Base-by-base conservation (phyloP, 2,797 vertebrate genomes). In the Mionectes olivaceus region DNA sequence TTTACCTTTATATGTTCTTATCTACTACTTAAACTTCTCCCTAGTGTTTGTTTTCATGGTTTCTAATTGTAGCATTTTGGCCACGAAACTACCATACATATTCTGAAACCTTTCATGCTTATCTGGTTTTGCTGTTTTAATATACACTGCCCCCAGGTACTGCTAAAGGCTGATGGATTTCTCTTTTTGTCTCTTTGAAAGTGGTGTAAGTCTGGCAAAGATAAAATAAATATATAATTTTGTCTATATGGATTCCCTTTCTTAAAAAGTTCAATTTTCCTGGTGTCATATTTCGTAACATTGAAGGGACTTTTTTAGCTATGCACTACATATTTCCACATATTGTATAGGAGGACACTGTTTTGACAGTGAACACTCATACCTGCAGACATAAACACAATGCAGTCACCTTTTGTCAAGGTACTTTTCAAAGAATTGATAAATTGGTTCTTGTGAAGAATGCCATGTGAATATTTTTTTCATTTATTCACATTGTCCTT, bases 61-160 rank as follows among this genome's bases (percentile, higher is more conserved):
- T 7, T 44, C 13, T 52, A 56, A 37, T 49, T 77, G 11, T n/a
- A 32, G 7, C 39, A 43, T 67, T 74, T 86, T 92, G 70, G 10
- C 13, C 47, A 35, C 9, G 50, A 39, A 76, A 63, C 24, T 44
- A 28, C 24, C 2, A 1, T 28, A 14, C 30, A 30, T 18, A 41
- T 17, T 3, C 10, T 67, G n/a, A 83, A 60, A 80, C 19, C 10
- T 44, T 64, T 33, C 28, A 16, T 64, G 10, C 2, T 50, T 19
- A 7, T n/a, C 5, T 15, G 2, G 2, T 69, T 84, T 65, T 81
- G 12, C 10, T 65, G 7, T 9, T 90, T 83, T 55, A 44, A 50
- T 39, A 15, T 30, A 22, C 18, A 9, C 14, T 59, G 3, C 1
- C 5, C 5, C 11, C 19, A 22, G 4, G 2, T 53, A 43, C 27